Evolutionary conservation across 1,140 invertebrate species (phyloP).

Genomic region (Chlorops oryzae): DNA sequence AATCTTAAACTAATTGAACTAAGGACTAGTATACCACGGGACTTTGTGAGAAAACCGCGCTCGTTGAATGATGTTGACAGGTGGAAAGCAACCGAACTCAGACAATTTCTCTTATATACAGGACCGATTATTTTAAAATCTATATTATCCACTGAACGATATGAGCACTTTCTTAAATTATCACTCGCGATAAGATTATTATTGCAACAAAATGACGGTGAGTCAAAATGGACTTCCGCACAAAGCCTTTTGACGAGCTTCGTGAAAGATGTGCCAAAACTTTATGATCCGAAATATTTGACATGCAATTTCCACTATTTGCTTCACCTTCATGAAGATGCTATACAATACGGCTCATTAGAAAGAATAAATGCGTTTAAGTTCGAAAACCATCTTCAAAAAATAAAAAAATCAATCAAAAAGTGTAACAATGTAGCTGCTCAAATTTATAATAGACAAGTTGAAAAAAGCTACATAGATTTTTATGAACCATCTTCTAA

Average conservation of each 20-base stretch:
- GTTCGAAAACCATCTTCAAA: slow-evolving; percentile 18
- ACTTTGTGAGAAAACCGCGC: no score
- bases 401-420: slow-evolving; percentile 11
- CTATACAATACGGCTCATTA: slow-evolving; percentile 6
- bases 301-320: slow-evolving; percentile 7
- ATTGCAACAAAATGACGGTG: neutral
- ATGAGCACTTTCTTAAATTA: neutral
- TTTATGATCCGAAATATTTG: neutral
- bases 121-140: slow-evolving; percentile 3
- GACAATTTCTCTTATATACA: no score
- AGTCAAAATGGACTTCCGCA: neutral
- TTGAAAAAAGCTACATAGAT: no score
- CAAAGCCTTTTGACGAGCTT: neutral
- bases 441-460: slow-evolving; percentile 16
- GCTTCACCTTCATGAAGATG: slow-evolving; percentile 7
- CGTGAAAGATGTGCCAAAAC: slow-evolving; percentile 1
- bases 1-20: no score
- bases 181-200: slow-evolving; percentile 4
- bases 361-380: slow-evolving; percentile 18
- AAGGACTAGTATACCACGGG: no score
- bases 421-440: slow-evolving; percentile 12
- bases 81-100: no score
- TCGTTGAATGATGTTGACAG: no score
- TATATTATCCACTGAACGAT: neutral
- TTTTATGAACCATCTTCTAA: no score